Evolutionary conservation across 2,113 vertebrate species (phyloP).

Genomic region (Isurus oxyrinchus): DNA sequence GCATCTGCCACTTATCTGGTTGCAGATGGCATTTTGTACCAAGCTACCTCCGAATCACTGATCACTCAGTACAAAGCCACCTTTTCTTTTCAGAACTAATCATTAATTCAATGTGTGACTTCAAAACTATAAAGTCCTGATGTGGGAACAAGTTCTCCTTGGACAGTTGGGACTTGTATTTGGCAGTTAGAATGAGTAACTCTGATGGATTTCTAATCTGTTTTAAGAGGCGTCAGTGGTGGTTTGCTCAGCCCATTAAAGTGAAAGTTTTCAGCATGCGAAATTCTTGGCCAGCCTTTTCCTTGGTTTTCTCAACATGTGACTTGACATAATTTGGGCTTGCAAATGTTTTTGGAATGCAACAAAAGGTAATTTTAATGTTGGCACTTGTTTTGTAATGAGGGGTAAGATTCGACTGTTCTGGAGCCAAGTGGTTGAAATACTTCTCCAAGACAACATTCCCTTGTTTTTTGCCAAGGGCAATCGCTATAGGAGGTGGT

Average conservation of each 20-base stretch:
- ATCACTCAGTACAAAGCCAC: background rate
- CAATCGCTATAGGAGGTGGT: background rate
- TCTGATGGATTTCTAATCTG: background rate
- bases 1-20: background rate
- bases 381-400: background rate
- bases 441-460: background rate
- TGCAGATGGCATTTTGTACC: background rate
- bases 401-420: background rate
- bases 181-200: background rate
- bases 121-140: background rate
- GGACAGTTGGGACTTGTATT: background rate
- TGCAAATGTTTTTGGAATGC: background rate
- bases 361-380: background rate
- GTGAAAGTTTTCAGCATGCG: background rate
- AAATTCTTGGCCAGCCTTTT: background rate
- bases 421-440: background rate
- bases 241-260: background rate
- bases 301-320: background rate
- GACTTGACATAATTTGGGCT: background rate
- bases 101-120: background rate
- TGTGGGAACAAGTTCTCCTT: background rate
- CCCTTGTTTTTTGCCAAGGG: background rate
- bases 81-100: background rate
- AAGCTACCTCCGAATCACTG: background rate
- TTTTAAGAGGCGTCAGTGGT: background rate